Percentiles rank a stretch among this genome's conserved stretches.
Evolutionary conservation across 2,888 invertebrate species (phyloP).

Genomic region (Axea sp.): DNA sequence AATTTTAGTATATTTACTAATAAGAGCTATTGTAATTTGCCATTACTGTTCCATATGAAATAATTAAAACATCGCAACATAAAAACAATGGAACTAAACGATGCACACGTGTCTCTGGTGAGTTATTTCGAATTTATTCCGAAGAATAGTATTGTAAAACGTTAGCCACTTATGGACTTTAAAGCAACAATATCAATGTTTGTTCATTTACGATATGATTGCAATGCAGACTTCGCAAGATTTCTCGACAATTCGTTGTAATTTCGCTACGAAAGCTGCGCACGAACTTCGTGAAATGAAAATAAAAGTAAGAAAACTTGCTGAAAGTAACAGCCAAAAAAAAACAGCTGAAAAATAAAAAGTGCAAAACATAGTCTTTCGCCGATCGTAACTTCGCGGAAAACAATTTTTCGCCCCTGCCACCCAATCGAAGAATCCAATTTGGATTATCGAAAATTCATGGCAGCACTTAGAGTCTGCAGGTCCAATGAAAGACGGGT

Average conservation of each 20-base stretch:
- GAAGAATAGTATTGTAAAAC: too few relatives aligned
- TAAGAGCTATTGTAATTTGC: too few relatives aligned
- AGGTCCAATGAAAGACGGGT: constrained; percentile 65
- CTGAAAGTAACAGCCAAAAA: constrained; percentile 50
- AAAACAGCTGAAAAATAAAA: constrained; percentile 55
- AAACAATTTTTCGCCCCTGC: constrained; percentile 68
- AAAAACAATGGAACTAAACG: too few relatives aligned
- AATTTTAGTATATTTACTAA: too few relatives aligned
- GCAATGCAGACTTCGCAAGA: constrained; percentile 51
- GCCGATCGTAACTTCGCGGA: constrained; percentile 65
- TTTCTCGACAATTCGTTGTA: constrained; percentile 53
- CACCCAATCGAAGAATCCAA: constrained; percentile 71
- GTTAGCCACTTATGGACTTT: too few relatives aligned
- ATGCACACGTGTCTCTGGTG: too few relatives aligned
- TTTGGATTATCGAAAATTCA: constrained; percentile 76
- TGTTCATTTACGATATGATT: constrained; percentile 47
- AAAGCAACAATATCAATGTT: too few relatives aligned
- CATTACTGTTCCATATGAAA: too few relatives aligned
- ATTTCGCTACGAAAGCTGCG: constrained; percentile 58
- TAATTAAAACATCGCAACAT: too few relatives aligned
- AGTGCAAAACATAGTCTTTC: constrained; percentile 56
- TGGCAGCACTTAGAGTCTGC: constrained; percentile 66
- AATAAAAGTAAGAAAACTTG: constrained; percentile 47
- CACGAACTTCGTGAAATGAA: constrained; percentile 57
- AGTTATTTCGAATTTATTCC: too few relatives aligned